Conservation (phyloP, 1,140 invertebrate genomes). For the Halyomorpha halys region DNA sequence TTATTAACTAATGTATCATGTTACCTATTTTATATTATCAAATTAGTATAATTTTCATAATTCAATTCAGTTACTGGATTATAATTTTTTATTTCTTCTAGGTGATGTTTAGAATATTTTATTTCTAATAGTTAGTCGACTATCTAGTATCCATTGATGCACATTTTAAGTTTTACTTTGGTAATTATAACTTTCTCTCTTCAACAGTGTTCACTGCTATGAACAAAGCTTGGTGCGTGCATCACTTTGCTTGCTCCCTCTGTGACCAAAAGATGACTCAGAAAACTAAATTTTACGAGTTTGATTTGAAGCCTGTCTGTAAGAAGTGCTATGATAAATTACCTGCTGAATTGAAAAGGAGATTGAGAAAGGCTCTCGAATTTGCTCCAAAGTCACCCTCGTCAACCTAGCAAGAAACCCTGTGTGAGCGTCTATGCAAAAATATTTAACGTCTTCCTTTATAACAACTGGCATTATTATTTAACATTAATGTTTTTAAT, state of each 20-base stretch:
- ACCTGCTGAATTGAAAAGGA: constrained; percentile 83
- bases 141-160: too few species aligned
- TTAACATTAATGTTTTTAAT: too few species aligned
- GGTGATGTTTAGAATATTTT: too few species aligned
- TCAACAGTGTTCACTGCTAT: constrained; percentile 90
- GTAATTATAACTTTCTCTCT: constrained; percentile 6
- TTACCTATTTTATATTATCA: too few species aligned
- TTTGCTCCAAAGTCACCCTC: constrained; percentile 30
- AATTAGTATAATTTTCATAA: too few species aligned
- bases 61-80: too few species aligned
- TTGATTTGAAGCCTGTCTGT: constrained; percentile 95
- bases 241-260: constrained; percentile 97
- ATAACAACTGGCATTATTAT: too few species aligned
- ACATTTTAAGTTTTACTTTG: background rate
- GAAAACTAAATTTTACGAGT: constrained; percentile 99
- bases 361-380: constrained; percentile 68
- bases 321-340: constrained; percentile 98
- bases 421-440: constrained; percentile 4
- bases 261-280: constrained; percentile 97
- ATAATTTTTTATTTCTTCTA: too few species aligned
- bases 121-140: too few species aligned
- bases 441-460: background rate
- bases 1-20: too few species aligned
- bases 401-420: constrained; percentile 7
- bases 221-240: constrained; percentile 99